Evolutionary conservation across 1,140 invertebrate species (phyloP), one percentile per base, ranked within the genome.

Genomic region (Mylabris phalerata): DNA sequence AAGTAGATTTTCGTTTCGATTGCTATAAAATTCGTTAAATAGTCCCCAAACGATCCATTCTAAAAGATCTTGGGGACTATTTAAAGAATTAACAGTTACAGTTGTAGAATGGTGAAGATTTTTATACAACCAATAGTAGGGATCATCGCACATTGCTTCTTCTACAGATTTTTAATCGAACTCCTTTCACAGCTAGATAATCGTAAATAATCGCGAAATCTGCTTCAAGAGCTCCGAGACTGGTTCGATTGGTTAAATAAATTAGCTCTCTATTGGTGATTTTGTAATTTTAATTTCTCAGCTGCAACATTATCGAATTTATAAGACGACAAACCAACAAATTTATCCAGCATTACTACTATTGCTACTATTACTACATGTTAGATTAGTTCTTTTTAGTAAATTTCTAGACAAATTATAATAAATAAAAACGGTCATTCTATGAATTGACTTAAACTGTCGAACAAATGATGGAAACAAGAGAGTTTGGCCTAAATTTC

Each of bases 221-320:
- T 19, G 19, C 19, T 19, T 1, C 19, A 19, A 19, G 19, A 19
- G 19, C 19, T 19, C 19, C 19, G 19, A 19, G 19, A 19, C 19
- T 19, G 19, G 19, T 19, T 19, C 19, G 19, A 19, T 2, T 19
- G 19, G 19, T 42, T 9, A 9, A 42, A 42, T 42, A 9, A 9
- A 42, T 9, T 42, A 9, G 41, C 41, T 19, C 32, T 4, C 32
- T 32, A 5, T 5, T 32, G 4, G 4, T 9, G 43, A 5, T 13
- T 19, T 19, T 43, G 26, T 45, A 32, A 66, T 66, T 63, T 64
- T 55, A 64, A 64, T 63, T 63, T 67, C 59, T 61, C 65, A 61
- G 60, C 59, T 65, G 57, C 47, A 47, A 63, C 55, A 32, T 62
- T 64, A 66, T 67, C 66, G 66, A 67, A 67, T 67, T 67, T 67